A percentile compares a stretch with the other conserved stretches of the same genome.
Conservation (phyloP, 2,113 vertebrate genomes). For the Oncorhynchus keta region DNA sequence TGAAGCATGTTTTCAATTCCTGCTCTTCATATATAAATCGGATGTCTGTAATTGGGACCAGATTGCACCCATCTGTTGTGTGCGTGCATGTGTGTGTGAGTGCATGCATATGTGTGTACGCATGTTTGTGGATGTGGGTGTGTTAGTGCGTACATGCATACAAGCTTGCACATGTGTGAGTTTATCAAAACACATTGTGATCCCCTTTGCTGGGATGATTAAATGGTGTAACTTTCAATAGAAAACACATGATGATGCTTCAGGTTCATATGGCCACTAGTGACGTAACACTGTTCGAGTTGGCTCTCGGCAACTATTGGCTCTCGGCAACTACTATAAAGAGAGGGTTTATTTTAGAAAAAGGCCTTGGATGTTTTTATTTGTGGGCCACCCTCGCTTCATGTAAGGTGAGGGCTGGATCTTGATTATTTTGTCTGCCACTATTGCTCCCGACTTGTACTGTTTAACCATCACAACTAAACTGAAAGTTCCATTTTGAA, state of each 20-base stretch:
- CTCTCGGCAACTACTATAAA: neutral
- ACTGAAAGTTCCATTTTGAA: too few relatives aligned
- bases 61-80: neutral
- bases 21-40: neutral
- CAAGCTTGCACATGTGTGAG: neutral
- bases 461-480: too few relatives aligned
- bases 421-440: too few relatives aligned
- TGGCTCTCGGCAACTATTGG: constrained; percentile 8
- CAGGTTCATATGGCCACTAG: neutral
- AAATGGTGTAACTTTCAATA: constrained; percentile 14
- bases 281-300: constrained; percentile 33
- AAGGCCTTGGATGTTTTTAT: constrained; percentile 3
- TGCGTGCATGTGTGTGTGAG: too few relatives aligned
- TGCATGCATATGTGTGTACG: too few relatives aligned
- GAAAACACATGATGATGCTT: constrained; percentile 10
- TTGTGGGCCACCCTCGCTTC: neutral
- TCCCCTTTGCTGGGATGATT: neutral
- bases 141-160: neutral
- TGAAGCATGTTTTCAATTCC: neutral
- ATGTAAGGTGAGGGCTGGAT: too few relatives aligned
- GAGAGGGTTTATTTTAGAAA: neutral
- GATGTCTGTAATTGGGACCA: neutral
- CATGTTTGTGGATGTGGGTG: neutral
- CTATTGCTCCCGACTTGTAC: too few relatives aligned
- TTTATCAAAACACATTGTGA: neutral